A percentile compares a stretch with the other conserved stretches of the same genome.
phyloP scores from a whole-genome alignment of 2,888 invertebrate species.

The Epistrophella euchroma region DNA sequence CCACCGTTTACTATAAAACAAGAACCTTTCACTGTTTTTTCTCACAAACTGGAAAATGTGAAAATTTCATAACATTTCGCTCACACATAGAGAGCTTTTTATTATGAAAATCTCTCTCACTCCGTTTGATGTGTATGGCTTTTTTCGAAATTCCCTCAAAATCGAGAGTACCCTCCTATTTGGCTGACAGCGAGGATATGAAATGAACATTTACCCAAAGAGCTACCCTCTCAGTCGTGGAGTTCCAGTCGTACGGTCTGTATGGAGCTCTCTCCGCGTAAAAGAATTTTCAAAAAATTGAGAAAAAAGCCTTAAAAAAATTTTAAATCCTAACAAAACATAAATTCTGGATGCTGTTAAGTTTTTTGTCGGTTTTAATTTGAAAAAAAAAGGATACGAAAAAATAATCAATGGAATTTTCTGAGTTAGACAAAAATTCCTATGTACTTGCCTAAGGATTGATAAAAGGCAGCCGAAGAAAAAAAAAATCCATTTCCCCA shows the following conservation, averaged over 20 bases:
- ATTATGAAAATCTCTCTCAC: background rate
- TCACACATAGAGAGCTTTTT: constrained; percentile 14
- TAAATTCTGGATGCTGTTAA: constrained; percentile 17
- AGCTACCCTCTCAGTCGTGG: constrained; percentile 64
- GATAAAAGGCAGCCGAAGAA: constrained; percentile 39
- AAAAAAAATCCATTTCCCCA: constrained; percentile 17
- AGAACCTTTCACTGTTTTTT: constrained; percentile 14
- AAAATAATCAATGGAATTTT: background rate
- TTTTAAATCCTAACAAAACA: background rate
- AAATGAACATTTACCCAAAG: constrained; percentile 24
- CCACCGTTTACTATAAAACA: background rate
- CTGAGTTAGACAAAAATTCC: constrained; percentile 7
- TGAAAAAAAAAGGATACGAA: background rate
- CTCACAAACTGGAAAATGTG: constrained; percentile 54
- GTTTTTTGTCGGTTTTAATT: constrained; percentile 11
- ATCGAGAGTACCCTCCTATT: constrained; percentile 2
- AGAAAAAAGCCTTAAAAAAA: constrained; percentile 62
- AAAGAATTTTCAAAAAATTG: constrained; percentile 71
- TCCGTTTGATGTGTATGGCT: background rate
- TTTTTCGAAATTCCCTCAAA: constrained; percentile 39
- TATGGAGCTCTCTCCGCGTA: constrained; percentile 75
- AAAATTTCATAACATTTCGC: constrained; percentile 1
- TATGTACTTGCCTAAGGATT: constrained; percentile 52
- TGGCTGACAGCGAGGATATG: background rate
- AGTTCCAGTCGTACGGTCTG: constrained; percentile 76